Base-by-base conservation (phyloP, 2,888 invertebrate genomes). In the Leucania comma region DNA sequence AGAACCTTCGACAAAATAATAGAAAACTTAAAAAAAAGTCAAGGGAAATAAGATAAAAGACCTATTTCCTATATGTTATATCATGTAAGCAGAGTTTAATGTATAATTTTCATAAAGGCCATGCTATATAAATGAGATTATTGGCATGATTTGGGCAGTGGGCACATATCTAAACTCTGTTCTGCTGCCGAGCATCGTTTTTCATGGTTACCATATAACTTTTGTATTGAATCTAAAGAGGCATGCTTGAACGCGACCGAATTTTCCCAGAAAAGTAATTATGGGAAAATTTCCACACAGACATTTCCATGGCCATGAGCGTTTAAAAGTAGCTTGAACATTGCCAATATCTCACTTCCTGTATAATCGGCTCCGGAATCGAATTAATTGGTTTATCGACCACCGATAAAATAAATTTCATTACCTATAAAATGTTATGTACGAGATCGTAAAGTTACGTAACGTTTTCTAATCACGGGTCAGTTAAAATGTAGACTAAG, bases 391-490 rank as follows among this genome's bases (percentile, higher is more conserved):
- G 72, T 78, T 78, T 70, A 70, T 65, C 67, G 71, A 26, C 58
- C 71, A 60, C 64, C 68, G 68, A 81, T 79, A 75, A 75, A 76
- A 72, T 70, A 59, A 53, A 50, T 54, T 68, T 80, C 42, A 82
- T 76, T 75, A 62, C 42, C 75, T 66, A 74, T 83, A 68, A 78
- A 85, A 65, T 67, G 51, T 72, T 70, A 61, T 63, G 14, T 57
- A 64, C 51, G 62, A 48, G 53, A 60, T 81, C 79, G 77, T 79
- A 68, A 79, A 75, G 26, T 79, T 79, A 75, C 78, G 81, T 78
- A 76, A 83, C 38, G 46, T 59, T 48, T 26, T 57, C 51, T 76
- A 82, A 84, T 82, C 72, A 75, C 59, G 57, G 70, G 62, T 72
- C 64, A 72, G 71, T 66, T 69, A n/a, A 74, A 78, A 76, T 83